Percentiles rank a stretch among this genome's conserved stretches.
Evolutionary conservation across 1,140 invertebrate genomes (phyloP).

Genomic region (Phortica variegata): DNA sequence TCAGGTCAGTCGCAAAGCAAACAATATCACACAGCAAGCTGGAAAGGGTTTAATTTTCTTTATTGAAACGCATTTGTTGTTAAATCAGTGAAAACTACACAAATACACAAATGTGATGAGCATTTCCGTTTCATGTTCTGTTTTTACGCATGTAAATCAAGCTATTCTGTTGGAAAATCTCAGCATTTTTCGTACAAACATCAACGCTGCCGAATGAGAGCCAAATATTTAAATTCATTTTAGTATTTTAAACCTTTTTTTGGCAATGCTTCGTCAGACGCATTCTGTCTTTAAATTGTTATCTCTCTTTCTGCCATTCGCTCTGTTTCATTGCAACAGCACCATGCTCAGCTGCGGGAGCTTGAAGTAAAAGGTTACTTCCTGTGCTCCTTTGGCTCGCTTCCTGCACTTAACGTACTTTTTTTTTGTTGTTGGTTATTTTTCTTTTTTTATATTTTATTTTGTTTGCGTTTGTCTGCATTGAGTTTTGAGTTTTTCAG

Average conservation of each 20-base stretch:
- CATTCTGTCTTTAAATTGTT: too few relatives aligned
- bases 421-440: background rate
- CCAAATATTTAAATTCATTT: conserved; percentile 46
- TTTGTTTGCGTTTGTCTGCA: conserved; percentile 12
- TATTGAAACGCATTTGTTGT: conserved; percentile 48
- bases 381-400: conserved; percentile 3
- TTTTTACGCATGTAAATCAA: conserved; percentile 42
- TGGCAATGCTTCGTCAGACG: too few relatives aligned
- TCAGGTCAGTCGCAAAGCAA: conserved; percentile 17
- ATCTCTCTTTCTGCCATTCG: too few relatives aligned
- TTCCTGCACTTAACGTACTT: conserved; percentile 2
- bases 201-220: conserved; percentile 2
- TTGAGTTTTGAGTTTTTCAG: conserved; percentile 8
- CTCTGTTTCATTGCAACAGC: too few relatives aligned
- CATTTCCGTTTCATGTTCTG: conserved; percentile 26
- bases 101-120: conserved; percentile 14
- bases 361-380: too few relatives aligned
- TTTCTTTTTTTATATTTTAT: background rate
- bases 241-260: conserved; percentile 24
- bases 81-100: conserved; percentile 26
- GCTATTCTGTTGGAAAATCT: conserved; percentile 29
- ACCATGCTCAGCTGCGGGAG: background rate
- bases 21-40: conserved; percentile 26
- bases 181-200: conserved; percentile 10
- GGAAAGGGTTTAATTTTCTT: conserved; percentile 38